Percentiles rank a stretch among this genome's conserved stretches.
These are phyloP conservation scores for Channallabes apus DNA, from an alignment of 2,797 vertebrate genomes.

Conservation along the genomic window DNA sequence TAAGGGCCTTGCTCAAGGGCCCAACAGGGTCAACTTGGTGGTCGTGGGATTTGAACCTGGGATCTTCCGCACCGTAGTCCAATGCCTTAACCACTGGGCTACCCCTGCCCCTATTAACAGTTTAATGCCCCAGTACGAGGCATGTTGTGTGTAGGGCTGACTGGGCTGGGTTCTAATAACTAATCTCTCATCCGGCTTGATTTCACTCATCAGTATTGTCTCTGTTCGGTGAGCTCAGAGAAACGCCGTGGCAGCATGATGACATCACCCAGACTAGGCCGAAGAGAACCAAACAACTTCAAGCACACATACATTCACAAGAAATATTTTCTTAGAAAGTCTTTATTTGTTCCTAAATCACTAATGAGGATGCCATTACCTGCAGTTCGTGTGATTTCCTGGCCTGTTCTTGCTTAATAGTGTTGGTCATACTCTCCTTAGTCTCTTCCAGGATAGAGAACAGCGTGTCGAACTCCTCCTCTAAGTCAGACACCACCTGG, in stretches of 20 bases:
- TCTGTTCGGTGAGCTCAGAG: constrained; percentile 57
- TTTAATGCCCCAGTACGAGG: neutral
- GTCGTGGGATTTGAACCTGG: no score
- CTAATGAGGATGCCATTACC: constrained; percentile 63
- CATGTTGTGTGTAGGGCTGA: constrained; percentile 22
- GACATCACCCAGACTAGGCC: constrained; percentile 52
- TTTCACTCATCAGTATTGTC: constrained; percentile 56
- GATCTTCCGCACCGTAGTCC: no score
- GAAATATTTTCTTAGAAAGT: neutral
- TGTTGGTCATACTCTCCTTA: constrained; percentile 79
- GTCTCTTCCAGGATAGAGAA: constrained; percentile 80
- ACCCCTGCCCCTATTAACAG: no score
- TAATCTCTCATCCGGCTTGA: constrained; percentile 56
- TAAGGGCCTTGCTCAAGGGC: no score
- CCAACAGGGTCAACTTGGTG: no score
- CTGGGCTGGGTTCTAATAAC: constrained; percentile 33
- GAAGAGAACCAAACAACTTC: constrained; percentile 22
- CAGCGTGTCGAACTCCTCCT: constrained; percentile 87
- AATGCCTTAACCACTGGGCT: no score
- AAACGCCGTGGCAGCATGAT: constrained; percentile 56
- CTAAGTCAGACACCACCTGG: constrained; percentile 82
- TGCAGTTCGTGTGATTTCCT: constrained; percentile 80
- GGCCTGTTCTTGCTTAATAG: constrained; percentile 80
- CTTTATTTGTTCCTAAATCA: neutral
- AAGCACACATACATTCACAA: constrained; percentile 17